Base-by-base conservation (phyloP, 2,888 invertebrate genomes). In the Lagria hirta region DNA sequence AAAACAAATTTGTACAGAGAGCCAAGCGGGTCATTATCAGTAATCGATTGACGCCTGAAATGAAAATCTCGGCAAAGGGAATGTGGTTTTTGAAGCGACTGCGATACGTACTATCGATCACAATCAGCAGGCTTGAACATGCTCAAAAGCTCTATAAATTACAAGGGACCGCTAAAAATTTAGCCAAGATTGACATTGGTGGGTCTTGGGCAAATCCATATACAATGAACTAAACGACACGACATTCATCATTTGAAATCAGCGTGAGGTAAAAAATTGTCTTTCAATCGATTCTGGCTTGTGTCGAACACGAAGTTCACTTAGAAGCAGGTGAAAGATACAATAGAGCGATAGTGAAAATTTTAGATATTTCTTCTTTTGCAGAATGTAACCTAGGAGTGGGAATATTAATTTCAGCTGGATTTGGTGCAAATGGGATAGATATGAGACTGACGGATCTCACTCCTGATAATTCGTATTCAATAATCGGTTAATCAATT, bases 401-500 rank as follows among this genome's bases (percentile, higher is more conserved):
- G n/a, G n/a, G n/a, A n/a, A n/a, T n/a, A n/a, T n/a, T n/a, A n/a
- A n/a, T n/a, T n/a, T n/a, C n/a, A n/a, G n/a, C n/a, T n/a, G 32
- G 32, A 32, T 40, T 32, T 40, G 18, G 24, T 20, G 27, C 28
- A 33, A 29, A 41, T 35, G 22, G 28, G 35, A 43, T 15, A 17
- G 35, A 26, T 35, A 16, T 11, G 15, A 35, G 10, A n/a, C 29
- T 51, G 49, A 51, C 49, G 48, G 42, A 47, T 46, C 44, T 38
- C 41, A 30, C 49, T 49, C 43, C 17, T 22, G 51, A 37, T 47
- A 44, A 47, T 36, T 33, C 30, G 22, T 24, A 20, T 46, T 41
- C 42, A 46, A 47, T 49, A 52, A 49, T 52, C 41, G 47, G 42
- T 51, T 47, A 53, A 52, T 52, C 54, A 51, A 51, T 46, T 51